Evolutionary conservation across 2,797 vertebrate species (phyloP), one percentile per base, ranked within the genome.

Genomic region (Tapera naevia): DNA sequence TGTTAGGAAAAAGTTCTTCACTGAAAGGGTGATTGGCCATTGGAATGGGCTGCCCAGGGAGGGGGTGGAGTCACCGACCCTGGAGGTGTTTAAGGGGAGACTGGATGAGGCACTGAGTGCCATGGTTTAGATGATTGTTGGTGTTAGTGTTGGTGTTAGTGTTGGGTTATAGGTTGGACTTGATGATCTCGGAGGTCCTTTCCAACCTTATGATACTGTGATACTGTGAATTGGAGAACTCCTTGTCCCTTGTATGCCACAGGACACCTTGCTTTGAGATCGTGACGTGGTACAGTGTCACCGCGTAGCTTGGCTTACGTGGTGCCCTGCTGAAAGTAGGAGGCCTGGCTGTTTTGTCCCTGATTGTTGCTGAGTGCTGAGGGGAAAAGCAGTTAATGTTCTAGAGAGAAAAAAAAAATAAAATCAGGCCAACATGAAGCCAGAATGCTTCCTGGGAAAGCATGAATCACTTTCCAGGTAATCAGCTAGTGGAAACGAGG

Each of bases 221-320:
- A n/a, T n/a, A n/a, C n/a, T n/a, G n/a, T n/a, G n/a, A n/a, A n/a
- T 53, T 4, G 0, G 48, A 27, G 22, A 73, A 11, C 4, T 12
- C 11, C 17, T 53, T 71, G 15, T 82, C n/a, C 43, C 23, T 25
- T 25, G 25, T 21, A 4, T 4, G 27, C 21, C 15, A 0, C 15
- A n/a, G 35, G 35, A 27, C 30, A 7, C 9, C 27, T 53, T 41
- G 33, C 25, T 57, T 32, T 56, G 51, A n/a, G 39, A 3, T 25
- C 0, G 5, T 17, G 60, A 23, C 7, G 1, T 0, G 19, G 28
- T 62, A 65, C 18, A 0, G 2, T 16, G 50, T 33, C 69, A 56
- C 45, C 53, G 91, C 4, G 0, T 56, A 65, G 56, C 45, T 62
- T 37, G 12, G 43, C 41, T 74, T 39, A 7, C 4, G 1, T 10